These are phyloP conservation scores for Iselma pallidipennis DNA, from an alignment of 2,888 invertebrate genomes.

Conservation along the genomic window DNA sequence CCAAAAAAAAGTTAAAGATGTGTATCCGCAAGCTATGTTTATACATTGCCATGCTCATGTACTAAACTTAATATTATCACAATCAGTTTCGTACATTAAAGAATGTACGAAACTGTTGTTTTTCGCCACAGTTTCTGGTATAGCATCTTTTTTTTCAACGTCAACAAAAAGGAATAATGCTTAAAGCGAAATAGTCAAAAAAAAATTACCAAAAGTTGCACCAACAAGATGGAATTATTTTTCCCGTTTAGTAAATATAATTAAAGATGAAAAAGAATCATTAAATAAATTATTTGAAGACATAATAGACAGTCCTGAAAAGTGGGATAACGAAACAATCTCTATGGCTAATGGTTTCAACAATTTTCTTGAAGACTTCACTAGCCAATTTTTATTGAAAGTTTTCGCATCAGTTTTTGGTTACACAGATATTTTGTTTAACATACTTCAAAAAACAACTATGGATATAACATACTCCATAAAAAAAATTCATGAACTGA, in stretches of 20 bases:
- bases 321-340: constrained; percentile 23
- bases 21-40: constrained; percentile 32
- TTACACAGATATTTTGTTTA: constrained; percentile 20
- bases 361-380: constrained; percentile 18
- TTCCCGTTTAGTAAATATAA: constrained; percentile 22
- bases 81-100: constrained; percentile 33
- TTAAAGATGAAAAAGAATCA: constrained; percentile 19
- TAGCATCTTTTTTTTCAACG: constrained; percentile 39
- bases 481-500: constrained; percentile 12
- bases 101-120: constrained; percentile 41
- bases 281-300: constrained; percentile 23
- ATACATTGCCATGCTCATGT: constrained; percentile 37
- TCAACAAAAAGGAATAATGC: constrained; percentile 33
- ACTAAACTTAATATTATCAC: constrained; percentile 37
- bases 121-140: constrained; percentile 35
- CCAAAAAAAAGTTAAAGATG: constrained; percentile 35
- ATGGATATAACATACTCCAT: constrained; percentile 14
- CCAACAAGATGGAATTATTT: constrained; percentile 30
- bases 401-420: constrained; percentile 28
- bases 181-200: constrained; percentile 19
- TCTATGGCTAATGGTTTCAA: constrained; percentile 20
- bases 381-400: constrained; percentile 28
- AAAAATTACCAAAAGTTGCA: constrained; percentile 24
- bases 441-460: constrained; percentile 18
- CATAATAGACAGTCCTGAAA: constrained; percentile 20